These are phyloP conservation scores for Pangasius sanitwongsei DNA, from an alignment of 2,797 vertebrate genomes.

Conservation along the genomic window DNA sequence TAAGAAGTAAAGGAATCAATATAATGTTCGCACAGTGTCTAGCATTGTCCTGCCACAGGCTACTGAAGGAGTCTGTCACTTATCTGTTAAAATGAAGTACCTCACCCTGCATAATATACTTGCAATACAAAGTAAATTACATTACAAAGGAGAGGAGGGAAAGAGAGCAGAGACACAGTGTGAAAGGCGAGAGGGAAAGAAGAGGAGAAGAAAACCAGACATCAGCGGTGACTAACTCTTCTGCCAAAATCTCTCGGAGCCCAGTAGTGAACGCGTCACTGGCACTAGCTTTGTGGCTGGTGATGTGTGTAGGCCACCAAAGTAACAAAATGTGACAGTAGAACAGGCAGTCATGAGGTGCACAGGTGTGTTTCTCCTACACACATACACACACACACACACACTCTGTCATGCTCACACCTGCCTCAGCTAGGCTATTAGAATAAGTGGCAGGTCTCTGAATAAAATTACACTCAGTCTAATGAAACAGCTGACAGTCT, in stretches of 20 bases:
- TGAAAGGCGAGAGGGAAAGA: not conserved
- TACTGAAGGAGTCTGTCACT: conserved; percentile 10
- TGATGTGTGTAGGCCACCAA: conserved; percentile 31
- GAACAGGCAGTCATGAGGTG: conserved; percentile 27
- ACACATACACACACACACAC: conserved; percentile 11
- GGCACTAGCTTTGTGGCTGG: conserved; percentile 22
- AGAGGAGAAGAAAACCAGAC: conserved; percentile 4
- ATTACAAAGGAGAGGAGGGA: conserved; percentile 4
- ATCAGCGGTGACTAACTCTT: conserved; percentile 1
- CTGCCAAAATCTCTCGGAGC: conserved; percentile 10
- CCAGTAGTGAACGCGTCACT: not conserved
- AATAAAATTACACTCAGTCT: conserved; percentile 79
- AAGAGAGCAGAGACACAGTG: too few relatives aligned
- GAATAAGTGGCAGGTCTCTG: conserved; percentile 75
- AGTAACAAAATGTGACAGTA: conserved; percentile 53
- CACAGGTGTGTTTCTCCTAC: conserved; percentile 52
- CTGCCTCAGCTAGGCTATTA: conserved; percentile 74
- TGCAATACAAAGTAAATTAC: conserved; percentile 14
- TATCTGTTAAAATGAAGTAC: conserved; percentile 28
- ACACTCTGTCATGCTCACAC: conserved; percentile 45
- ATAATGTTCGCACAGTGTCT: not conserved
- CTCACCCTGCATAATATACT: conserved; percentile 14
- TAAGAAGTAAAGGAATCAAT: conserved; percentile 16
- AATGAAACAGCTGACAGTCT: conserved; percentile 82
- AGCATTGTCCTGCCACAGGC: conserved; percentile 22